Percentiles rank a stretch among this genome's conserved stretches.
Conservation (phyloP, 2,888 invertebrate genomes). For the Tridacna crocea region DNA sequence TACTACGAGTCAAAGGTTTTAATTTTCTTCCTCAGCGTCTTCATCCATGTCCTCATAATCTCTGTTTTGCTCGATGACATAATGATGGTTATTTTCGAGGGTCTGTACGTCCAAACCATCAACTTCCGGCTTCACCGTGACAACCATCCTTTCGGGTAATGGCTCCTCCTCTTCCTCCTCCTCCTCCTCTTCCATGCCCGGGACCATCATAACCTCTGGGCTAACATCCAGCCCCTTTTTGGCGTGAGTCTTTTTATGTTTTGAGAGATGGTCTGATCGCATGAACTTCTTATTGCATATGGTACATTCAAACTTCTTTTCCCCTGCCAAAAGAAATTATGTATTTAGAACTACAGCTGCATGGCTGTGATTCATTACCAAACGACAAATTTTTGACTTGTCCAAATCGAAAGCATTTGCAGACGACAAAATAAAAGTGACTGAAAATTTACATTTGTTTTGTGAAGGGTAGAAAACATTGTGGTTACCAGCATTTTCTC, state of each 20-base stretch:
- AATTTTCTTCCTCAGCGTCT: neutral
- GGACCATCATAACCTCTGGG: conserved; percentile 10
- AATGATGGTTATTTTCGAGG: neutral
- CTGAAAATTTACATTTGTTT: no score
- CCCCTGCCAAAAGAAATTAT: conserved; percentile 83
- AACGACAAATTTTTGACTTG: no score
- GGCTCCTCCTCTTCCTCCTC: conserved; percentile 2
- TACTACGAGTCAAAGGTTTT: no score
- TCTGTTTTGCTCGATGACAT: neutral
- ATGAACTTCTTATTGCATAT: conserved; percentile 96
- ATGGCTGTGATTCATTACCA: no score
- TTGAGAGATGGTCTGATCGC: conserved; percentile 96
- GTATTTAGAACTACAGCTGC: no score
- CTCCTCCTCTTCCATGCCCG: conserved; percentile 6
- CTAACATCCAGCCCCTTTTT: conserved; percentile 57
- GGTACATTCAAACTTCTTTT: conserved; percentile 95
- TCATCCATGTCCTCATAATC: neutral
- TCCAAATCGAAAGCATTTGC: no score
- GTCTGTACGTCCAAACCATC: neutral
- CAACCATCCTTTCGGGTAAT: neutral
- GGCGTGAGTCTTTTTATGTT: conserved; percentile 93
- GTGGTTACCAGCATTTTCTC: no score
- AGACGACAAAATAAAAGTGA: no score
- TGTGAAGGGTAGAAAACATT: no score
- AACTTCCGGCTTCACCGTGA: neutral